Evolutionary conservation across 2,888 invertebrate species (phyloP), one percentile per base, ranked within the genome.

Genomic region (Xestia ashworthii): DNA sequence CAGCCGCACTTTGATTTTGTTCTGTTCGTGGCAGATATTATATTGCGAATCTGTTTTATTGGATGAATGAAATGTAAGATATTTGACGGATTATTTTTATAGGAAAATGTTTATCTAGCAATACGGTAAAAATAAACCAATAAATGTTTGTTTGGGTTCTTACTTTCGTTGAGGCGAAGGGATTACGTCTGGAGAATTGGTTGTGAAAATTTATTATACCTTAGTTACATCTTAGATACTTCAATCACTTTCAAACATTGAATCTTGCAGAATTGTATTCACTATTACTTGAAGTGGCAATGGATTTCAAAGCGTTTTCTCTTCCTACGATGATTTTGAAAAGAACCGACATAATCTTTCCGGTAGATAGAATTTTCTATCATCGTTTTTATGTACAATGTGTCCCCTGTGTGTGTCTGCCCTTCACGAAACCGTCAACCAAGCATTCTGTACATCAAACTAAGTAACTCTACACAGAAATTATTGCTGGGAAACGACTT

Each of bases 1-100:
- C 78, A 66, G n/a, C 67, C 64, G 74, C 71, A 66, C 68, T 82
- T 88, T 86, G 84, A 87, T 88, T 84, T 74, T 73, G 71, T 55
- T 74, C 76, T 78, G 80, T 76, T 48, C 16, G 76, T 55, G 67
- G 73, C 87, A 79, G 77, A 76, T 71, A 77, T 81, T 79, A 67
- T 78, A 50, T 65, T 80, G 58, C 62, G 58, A 68, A 69, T 83
- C 32, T 70, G 44, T 48, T 71, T 74, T 74, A 75, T 62, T 82
- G 55, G 55, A 60, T 53, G n/a, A 80, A 66, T 71, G 14, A 69
- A 66, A 71, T 73, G 14, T 62, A 41, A 38, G 41, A 48, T 70
- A 53, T 53, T 64, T 71, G 46, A 58, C 12, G 55, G 58, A 62
- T 55, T 53, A 76, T 72, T 72, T 55, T 71, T 55, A 44, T 25